These are phyloP conservation scores for Trematomus bernacchii DNA, from an alignment of 2,797 vertebrate species.

Conservation along the genomic window DNA sequence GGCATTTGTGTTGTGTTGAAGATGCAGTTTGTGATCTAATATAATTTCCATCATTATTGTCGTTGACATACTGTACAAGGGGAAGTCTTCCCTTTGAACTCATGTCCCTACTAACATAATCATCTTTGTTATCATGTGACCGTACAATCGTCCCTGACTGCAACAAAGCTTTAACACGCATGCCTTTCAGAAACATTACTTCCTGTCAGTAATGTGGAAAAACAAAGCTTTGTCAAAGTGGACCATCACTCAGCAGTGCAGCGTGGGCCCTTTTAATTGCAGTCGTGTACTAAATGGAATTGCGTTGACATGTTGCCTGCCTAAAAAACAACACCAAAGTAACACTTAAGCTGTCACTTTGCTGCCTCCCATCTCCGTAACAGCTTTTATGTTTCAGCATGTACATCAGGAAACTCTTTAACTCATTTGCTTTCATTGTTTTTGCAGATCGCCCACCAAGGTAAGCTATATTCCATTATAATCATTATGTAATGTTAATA, in stretches of 20 bases:
- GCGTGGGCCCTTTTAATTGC: slow-evolving; percentile 36
- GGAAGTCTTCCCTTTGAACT: background rate
- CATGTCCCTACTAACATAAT: slow-evolving; percentile 6
- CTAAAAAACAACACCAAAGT: slow-evolving; percentile 33
- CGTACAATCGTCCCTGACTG: slow-evolving; percentile 2
- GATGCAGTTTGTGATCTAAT: slow-evolving; percentile 41
- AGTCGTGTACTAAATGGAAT: slow-evolving; percentile 47
- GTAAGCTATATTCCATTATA: slow-evolving; percentile 69
- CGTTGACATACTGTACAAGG: slow-evolving; percentile 11
- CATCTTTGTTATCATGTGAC: background rate
- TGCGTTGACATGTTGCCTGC: slow-evolving; percentile 42
- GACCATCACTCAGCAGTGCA: slow-evolving; percentile 34
- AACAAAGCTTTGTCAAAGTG: slow-evolving; percentile 44
- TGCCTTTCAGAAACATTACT: slow-evolving; percentile 13
- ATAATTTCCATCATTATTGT: slow-evolving; percentile 8
- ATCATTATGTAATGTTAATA: slow-evolving; percentile 3
- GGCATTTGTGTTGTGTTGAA: slow-evolving; percentile 23
- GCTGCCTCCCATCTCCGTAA: slow-evolving; percentile 29
- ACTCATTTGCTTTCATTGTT: slow-evolving; percentile 51
- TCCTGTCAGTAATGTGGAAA: slow-evolving; percentile 22
- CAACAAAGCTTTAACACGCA: slow-evolving; percentile 33
- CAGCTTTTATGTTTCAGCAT: slow-evolving; percentile 29
- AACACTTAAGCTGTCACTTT: slow-evolving; percentile 40
- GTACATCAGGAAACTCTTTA: slow-evolving; percentile 30
- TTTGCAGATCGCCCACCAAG: slow-evolving; percentile 86